Evolutionary conservation across 1,140 invertebrate species (phyloP).

Genomic region (Drosophila littoralis): DNA sequence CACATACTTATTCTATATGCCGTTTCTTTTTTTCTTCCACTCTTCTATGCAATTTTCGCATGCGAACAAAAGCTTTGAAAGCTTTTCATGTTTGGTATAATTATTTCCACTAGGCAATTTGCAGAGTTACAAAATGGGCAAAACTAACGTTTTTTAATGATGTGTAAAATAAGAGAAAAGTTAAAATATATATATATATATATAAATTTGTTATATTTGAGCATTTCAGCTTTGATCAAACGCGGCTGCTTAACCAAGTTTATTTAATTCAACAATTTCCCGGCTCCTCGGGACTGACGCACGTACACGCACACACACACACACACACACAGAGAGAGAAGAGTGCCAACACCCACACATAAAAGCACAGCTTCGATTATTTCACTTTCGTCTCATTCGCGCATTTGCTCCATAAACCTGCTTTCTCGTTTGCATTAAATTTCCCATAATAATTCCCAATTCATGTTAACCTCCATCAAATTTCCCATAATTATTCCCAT

Average conservation of each 20-base stretch:
- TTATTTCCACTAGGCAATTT: constrained; percentile 19
- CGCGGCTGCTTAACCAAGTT: background rate
- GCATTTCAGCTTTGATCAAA: background rate
- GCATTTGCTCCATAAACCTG: constrained; percentile 69
- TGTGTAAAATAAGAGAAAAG: background rate
- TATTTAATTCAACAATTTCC: constrained; percentile 8
- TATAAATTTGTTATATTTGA: background rate
- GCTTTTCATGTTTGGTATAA: constrained; percentile 24
- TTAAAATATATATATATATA: background rate
- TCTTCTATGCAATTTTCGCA: constrained; percentile 42
- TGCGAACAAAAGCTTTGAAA: constrained; percentile 35
- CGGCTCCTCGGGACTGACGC: constrained; percentile 9
- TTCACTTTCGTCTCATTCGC: constrained; percentile 43
- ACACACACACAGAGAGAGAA: background rate
- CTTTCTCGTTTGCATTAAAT: constrained; percentile 55
- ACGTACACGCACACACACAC: background rate
- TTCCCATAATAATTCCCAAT: constrained; percentile 65
- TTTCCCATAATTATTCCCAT: constrained; percentile 64
- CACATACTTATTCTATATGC: constrained; percentile 14
- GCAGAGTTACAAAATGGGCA: background rate
- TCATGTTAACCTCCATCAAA: constrained; percentile 30
- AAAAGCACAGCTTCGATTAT: constrained; percentile 22
- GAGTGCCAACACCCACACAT: constrained; percentile 8
- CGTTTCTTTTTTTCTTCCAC: constrained; percentile 8
- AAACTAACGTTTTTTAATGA: too few relatives aligned